Conservation (phyloP, 1,140 invertebrate genomes). For the Druon quercuslanigerum region DNA sequence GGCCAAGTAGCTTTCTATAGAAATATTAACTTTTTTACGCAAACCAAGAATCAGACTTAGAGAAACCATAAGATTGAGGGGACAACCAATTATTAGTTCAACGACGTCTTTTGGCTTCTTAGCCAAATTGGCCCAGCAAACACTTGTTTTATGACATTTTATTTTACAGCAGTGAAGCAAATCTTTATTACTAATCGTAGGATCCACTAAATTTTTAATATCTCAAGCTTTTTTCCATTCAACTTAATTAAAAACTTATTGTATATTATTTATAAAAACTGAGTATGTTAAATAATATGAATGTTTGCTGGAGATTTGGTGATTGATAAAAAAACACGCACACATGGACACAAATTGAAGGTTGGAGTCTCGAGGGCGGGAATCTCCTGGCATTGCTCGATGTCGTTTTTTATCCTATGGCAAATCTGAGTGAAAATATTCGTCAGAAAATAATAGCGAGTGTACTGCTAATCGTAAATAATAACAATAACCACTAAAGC, state of each 20-base stretch:
- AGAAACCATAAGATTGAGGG: background rate
- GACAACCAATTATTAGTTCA: background rate
- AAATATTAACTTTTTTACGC: slow-evolving; percentile 22
- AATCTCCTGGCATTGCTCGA: background rate
- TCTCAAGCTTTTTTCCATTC: no score
- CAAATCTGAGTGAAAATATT: background rate
- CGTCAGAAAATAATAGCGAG: slow-evolving; percentile 12
- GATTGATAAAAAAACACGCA: slow-evolving; percentile 15
- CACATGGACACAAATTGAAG: slow-evolving; percentile 5
- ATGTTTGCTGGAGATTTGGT: background rate
- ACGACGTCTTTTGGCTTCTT: background rate
- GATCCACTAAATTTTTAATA: no score
- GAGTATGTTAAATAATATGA: background rate
- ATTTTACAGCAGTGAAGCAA: no score
- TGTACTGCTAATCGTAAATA: slow-evolving; percentile 48
- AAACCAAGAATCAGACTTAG: background rate
- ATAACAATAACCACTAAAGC: slow-evolving; percentile 38
- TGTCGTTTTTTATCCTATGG: background rate
- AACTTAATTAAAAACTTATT: background rate
- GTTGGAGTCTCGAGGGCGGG: background rate
- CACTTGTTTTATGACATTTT: background rate
- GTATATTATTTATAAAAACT: background rate
- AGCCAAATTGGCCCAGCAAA: background rate
- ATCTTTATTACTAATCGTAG: no score
- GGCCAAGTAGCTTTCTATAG: background rate